Evolutionary conservation across 92 coral and sea anemone genomes (phyloP), one percentile per base, ranked within the genome.

Genomic region (Heteractis magnifica): DNA sequence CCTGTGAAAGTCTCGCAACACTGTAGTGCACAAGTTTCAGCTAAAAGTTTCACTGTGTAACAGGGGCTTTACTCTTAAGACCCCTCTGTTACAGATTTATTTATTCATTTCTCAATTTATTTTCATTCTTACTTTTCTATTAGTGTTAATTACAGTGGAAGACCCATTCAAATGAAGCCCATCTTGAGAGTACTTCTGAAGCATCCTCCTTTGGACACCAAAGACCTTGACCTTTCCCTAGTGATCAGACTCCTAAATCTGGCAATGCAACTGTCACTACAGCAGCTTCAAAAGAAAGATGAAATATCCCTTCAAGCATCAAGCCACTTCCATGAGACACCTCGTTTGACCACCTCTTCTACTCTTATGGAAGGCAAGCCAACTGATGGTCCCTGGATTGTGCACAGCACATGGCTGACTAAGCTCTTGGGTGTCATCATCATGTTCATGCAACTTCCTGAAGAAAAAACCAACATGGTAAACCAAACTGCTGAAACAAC

Each of bases 321-420:
- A 34, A 81, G 76, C 58, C 89, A 86, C 60, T 86, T 77, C 89
- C 84, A 79, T 49, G 84, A 79, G 78, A 74, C 85, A 3, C 89
- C 89, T 34, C 89, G 85, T 12, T 76, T 81, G 52, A 86, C 84
- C 16, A 86, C 80, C 10, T 55, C 89, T 14, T 10, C 85, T 48
- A 79, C 80, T 21, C 71, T 53, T 51, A 64, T 77, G 71, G 88
- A 85, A n/a, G 76, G 78, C 10, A 85, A 85, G 49, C 49, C 78
- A 51, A 6, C 51, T 26, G 79, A 77, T 68, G 88, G 81, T 12
- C 88, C 88, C 4, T 85, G 83, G 88, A 85, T 85, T 7, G 91
- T 87, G 55, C 83, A 90, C 77, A 90, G 93, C 65, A 79, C 89
- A 18, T 90, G 93, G 93, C 88, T 90, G 15, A 77, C 90, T 12